Evolutionary conservation across 1,140 invertebrate species (phyloP).

Genomic region (Halotydeus destructor): DNA sequence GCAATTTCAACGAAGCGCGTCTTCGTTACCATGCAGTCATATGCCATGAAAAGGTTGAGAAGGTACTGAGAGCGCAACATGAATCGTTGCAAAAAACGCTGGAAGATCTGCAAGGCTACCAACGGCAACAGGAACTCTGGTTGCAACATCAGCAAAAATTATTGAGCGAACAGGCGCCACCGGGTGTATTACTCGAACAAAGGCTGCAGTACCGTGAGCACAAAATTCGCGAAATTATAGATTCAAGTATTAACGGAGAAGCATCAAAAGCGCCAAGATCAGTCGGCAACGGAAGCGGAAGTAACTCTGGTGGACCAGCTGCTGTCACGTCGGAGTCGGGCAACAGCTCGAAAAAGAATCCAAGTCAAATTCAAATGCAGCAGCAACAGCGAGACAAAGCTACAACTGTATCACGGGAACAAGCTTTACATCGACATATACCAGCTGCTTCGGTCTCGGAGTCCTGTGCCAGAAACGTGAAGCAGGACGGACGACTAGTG

Average conservation of each 20-base stretch:
- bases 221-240: conserved; percentile 24
- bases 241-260: conserved; percentile 6
- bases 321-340: too few species aligned
- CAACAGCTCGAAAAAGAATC: too few species aligned
- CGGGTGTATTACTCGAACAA: conserved; percentile 26
- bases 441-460: too few species aligned
- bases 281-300: too few species aligned
- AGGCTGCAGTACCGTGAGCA: conserved; percentile 27
- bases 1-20: conserved; percentile 33
- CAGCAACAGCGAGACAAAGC: too few species aligned
- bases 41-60: conserved; percentile 44
- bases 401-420: too few species aligned
- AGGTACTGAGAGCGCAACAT: conserved; percentile 37
- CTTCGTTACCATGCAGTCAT: conserved; percentile 39
- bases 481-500: too few species aligned
- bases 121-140: conserved; percentile 40
- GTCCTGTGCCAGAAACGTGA: too few species aligned
- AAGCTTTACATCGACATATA: too few species aligned
- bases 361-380: too few species aligned
- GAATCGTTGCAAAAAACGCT: conserved; percentile 43
- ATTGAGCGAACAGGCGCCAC: conserved; percentile 35
- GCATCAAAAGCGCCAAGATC: too few species aligned
- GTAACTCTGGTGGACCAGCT: too few species aligned
- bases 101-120: conserved; percentile 40
- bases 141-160: conserved; percentile 37